phyloP scores from a whole-genome alignment of 2,888 invertebrate genomes.

The Sthenelais limicola region DNA sequence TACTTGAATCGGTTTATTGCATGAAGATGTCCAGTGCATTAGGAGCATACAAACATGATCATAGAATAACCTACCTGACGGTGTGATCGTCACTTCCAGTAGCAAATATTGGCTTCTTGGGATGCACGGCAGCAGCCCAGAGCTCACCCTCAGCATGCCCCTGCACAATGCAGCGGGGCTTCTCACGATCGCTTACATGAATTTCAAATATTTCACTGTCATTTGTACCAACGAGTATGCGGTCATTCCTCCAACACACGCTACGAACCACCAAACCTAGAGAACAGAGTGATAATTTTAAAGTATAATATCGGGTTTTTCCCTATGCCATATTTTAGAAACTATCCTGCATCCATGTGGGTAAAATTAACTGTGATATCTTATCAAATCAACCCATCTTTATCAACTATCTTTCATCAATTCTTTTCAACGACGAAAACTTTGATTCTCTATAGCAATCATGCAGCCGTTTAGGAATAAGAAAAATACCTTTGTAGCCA shows the following conservation, averaged over 20 bases:
- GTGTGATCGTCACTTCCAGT: constrained; percentile 73
- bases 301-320: no score
- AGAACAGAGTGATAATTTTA: no score
- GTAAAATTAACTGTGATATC: no score
- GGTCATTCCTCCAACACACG: constrained; percentile 69
- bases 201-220: constrained; percentile 71
- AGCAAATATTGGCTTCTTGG: constrained; percentile 70
- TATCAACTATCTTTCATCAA: no score
- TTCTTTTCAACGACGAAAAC: no score
- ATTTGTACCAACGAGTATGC: constrained; percentile 69
- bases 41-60: no score
- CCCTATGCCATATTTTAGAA: no score
- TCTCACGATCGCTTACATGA: constrained; percentile 61
- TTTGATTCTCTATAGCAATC: no score
- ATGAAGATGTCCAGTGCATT: no score
- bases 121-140: constrained; percentile 71
- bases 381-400: no score
- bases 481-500: constrained; percentile 67
- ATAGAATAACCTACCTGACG: constrained; percentile 59
- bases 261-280: constrained; percentile 67
- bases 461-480: neutral
- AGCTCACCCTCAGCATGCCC: constrained; percentile 72
- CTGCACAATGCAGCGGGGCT: constrained; percentile 65
- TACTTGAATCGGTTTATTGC: no score
- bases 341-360: no score